phyloP scores from a whole-genome alignment of 2,888 invertebrate genomes.

The Trissolcus japonicus region DNA sequence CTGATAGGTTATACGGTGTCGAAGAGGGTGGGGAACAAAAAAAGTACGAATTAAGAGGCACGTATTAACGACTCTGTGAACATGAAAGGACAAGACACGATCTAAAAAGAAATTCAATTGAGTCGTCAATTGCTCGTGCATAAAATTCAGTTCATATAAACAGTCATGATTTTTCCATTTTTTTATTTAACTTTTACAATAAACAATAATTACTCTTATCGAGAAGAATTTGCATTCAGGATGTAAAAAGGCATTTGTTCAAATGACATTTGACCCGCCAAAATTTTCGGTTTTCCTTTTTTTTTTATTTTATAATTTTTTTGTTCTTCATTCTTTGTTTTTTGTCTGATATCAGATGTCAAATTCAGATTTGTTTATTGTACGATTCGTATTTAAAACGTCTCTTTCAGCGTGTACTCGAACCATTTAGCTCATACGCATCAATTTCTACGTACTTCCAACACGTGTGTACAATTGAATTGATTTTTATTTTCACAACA shows the following conservation, averaged over 20 bases:
- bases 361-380: neutral
- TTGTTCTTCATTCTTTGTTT: too few species aligned
- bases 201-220: too few species aligned
- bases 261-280: too few species aligned
- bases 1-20: neutral
- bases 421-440: constrained; percentile 19
- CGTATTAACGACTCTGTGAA: neutral
- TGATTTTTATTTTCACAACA: constrained; percentile 5
- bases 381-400: neutral
- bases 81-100: too few species aligned
- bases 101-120: too few species aligned
- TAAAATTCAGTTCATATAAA: too few species aligned
- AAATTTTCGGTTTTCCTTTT: neutral
- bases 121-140: too few species aligned
- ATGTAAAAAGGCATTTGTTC: too few species aligned
- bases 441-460: constrained; percentile 39
- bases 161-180: constrained; percentile 23
- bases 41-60: neutral
- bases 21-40: constrained; percentile 13
- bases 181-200: constrained; percentile 2
- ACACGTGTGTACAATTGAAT: constrained; percentile 26
- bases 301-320: too few species aligned
- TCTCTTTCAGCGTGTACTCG: constrained; percentile 8
- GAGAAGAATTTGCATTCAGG: too few species aligned
- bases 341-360: too few species aligned